Base-by-base conservation (phyloP, 2,888 invertebrate genomes). In the Subacronicta megacephala region DNA sequence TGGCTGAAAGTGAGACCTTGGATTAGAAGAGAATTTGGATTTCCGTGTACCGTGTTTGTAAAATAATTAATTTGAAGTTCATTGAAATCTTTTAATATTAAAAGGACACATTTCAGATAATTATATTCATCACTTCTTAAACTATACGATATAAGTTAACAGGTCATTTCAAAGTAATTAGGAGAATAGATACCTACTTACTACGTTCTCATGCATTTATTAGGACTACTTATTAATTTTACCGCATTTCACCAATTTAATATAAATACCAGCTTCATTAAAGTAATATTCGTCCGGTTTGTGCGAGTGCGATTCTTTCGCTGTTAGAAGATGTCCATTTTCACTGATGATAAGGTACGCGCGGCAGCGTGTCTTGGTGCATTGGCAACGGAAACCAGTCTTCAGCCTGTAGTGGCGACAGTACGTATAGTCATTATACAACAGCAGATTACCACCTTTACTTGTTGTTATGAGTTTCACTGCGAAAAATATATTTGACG, bases 271-370 rank as follows among this genome's bases (percentile, higher is more conserved):
- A 18, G 12, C 12, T 13, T 20, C 6, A 37, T 18, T 7, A 16
- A 9, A 13, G 10, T 36, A 46, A 33, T 56, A 70, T 7, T 26
- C 10, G 1, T 61, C 35, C 0, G 60, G 45, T 4, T 13, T 23
- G 15, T 74, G 74, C 0, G 42, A 59, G 26, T 75, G 72, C 2
- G 12, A 36, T 10, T 54, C 60, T 9, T 50, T 41, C 4, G 20
- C 26, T 37, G 43, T 72, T 13, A 64, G 3, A 4, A 70, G 20
- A 3, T 3, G 13, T 16, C 43, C 55, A 33, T 44, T 40, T n/a
- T 40, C 42, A 17, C 40, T 50, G 15, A 62, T 31, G 29, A 66
- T 43, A 10, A 62, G 13, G 26, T 41, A 61, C 0, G 58, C 57
- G 1, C 37, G 42, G 41, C 62, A 63, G 13, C 26, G 26, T 17